These are phyloP conservation scores for Poliocrania exsul DNA, from an alignment of 2,797 vertebrate species.

Conservation along the genomic window DNA sequence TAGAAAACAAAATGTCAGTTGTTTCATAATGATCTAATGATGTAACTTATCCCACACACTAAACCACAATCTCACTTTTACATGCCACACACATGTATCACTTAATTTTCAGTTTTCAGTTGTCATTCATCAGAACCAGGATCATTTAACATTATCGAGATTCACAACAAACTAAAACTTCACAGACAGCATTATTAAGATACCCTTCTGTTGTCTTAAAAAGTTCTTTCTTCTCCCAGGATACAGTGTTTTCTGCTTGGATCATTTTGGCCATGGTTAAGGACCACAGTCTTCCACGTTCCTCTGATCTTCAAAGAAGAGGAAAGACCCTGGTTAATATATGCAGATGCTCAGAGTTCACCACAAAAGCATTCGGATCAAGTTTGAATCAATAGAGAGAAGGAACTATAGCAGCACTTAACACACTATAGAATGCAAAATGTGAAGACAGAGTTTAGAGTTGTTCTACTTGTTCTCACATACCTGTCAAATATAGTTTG, in stretches of 20 bases:
- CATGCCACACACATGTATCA: not conserved
- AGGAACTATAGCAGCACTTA: not conserved
- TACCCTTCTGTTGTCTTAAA: slow-evolving; percentile 86
- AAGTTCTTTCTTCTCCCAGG: slow-evolving; percentile 77
- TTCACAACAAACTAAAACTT: not conserved
- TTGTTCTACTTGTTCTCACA: not conserved
- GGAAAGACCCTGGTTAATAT: not conserved
- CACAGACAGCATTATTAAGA: not conserved
- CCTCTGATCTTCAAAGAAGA: slow-evolving; percentile 81
- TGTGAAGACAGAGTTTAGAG: not conserved
- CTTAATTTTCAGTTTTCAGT: not conserved
- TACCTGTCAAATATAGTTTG: slow-evolving; percentile 87
- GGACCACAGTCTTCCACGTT: slow-evolving; percentile 90
- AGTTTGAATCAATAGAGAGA: not conserved
- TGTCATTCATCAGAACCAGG: not conserved
- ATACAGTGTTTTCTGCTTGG: slow-evolving; percentile 50
- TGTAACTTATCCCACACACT: not conserved
- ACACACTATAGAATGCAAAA: not conserved
- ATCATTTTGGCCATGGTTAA: slow-evolving; percentile 87
- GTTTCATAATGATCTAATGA: not conserved
- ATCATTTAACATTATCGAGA: not conserved
- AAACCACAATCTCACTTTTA: not conserved
- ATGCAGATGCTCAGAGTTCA: not conserved
- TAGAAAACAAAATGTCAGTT: not conserved
- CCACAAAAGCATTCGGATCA: not conserved